These are phyloP conservation scores for Florisuga fusca DNA, from an alignment of 2,797 vertebrate species.

Conservation along the genomic window DNA sequence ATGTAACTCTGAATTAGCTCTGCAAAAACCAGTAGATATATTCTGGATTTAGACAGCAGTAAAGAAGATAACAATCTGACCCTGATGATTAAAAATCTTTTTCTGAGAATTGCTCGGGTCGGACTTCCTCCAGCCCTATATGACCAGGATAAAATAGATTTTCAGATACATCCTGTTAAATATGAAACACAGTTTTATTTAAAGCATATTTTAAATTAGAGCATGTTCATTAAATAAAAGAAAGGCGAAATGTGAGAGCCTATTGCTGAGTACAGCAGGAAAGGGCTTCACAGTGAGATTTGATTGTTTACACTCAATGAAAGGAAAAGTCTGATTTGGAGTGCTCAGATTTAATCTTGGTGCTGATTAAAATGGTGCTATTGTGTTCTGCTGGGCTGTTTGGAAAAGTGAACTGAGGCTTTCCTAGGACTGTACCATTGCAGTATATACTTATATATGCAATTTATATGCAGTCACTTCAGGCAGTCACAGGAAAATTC, in stretches of 20 bases:
- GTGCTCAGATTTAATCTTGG: slow-evolving; percentile 82
- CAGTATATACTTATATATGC: slow-evolving; percentile 7
- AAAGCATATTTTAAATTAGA: slow-evolving; percentile 2
- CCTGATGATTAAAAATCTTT: neutral
- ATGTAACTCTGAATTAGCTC: neutral
- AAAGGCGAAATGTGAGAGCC: slow-evolving; percentile 56
- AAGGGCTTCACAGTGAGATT: slow-evolving; percentile 82
- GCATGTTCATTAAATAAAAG: neutral
- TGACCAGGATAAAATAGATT: neutral
- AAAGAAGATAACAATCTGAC: neutral
- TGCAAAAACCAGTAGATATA: neutral
- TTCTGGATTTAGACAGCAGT: neutral
- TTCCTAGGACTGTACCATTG: slow-evolving; percentile 41
- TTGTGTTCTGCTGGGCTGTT: slow-evolving; percentile 73
- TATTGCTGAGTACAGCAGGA: slow-evolving; percentile 79
- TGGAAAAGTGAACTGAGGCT: slow-evolving; percentile 76
- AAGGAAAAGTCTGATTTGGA: slow-evolving; percentile 87
- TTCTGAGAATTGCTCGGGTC: neutral
- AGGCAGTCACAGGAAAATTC: neutral
- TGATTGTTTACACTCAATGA: slow-evolving; percentile 86
- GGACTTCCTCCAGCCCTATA: neutral
- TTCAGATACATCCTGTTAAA: slow-evolving; percentile 7
- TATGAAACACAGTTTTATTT: slow-evolving; percentile 27
- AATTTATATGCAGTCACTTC: neutral
- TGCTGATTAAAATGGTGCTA: slow-evolving; percentile 77